phyloP scores from a whole-genome alignment of 1,140 invertebrate genomes.

The Diabrotica virgifera region DNA sequence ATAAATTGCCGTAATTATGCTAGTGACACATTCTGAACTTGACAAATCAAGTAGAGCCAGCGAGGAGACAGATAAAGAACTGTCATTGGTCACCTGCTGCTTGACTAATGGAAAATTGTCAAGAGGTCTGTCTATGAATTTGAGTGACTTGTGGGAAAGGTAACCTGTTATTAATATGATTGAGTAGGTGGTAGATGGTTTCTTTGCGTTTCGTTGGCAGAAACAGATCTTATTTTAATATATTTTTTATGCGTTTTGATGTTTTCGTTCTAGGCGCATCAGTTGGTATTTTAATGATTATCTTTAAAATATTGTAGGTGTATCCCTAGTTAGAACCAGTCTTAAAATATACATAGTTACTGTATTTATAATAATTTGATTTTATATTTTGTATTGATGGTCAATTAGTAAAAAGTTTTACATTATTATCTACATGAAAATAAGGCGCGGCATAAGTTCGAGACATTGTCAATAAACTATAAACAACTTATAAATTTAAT shows the following conservation, averaged over 20 bases:
- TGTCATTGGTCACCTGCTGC: constrained; percentile 22
- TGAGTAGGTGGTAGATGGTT: constrained; percentile 9
- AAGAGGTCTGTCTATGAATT: constrained; percentile 18
- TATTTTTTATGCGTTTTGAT: background rate
- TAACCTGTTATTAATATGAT: constrained; percentile 18
- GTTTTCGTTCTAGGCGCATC: background rate
- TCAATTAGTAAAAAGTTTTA: too few species aligned
- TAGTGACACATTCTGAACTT: constrained; percentile 22
- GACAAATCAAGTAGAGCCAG: constrained; percentile 21
- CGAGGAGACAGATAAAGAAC: constrained; percentile 22
- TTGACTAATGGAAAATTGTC: constrained; percentile 23
- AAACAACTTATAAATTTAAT: too few species aligned
- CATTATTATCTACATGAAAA: too few species aligned
- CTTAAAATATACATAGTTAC: too few species aligned
- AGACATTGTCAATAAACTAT: too few species aligned
- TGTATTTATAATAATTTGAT: too few species aligned
- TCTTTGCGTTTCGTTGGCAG: background rate
- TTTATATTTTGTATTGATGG: too few species aligned
- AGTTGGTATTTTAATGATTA: background rate
- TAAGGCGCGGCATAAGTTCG: too few species aligned
- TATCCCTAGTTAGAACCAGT: too few species aligned
- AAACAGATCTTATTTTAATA: background rate
- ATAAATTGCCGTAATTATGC: constrained; percentile 24
- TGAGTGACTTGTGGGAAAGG: constrained; percentile 25
- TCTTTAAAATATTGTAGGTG: too few species aligned